A percentile compares a stretch with the other conserved stretches of the same genome.
phyloP scores from a whole-genome alignment of 2,113 vertebrate genomes.

The Tursiops truncatus region DNA sequence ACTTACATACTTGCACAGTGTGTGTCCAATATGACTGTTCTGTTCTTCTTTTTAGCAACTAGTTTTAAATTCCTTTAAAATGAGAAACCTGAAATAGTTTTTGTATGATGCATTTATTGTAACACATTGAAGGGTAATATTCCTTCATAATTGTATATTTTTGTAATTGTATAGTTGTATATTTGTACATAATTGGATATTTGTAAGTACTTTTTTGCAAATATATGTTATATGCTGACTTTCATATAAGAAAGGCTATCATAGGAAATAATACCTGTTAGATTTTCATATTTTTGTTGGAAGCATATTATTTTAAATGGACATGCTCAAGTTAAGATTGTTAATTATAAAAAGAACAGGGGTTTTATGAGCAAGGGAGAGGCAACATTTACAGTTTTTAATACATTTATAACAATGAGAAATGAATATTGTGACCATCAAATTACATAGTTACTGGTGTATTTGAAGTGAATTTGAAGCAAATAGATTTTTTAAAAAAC shows the following conservation, averaged over 20 bases:
- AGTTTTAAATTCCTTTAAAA: constrained; percentile 57
- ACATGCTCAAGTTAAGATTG: not conserved
- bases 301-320: not conserved
- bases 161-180: not conserved
- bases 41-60: not conserved
- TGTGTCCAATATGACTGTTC: not conserved
- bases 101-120: not conserved
- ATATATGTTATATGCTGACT: not conserved
- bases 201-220: constrained; percentile 1
- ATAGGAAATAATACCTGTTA: not conserved
- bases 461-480: not conserved
- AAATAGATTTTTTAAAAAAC: not conserved
- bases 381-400: not conserved
- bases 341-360: constrained; percentile 22
- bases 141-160: not conserved
- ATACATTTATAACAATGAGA: not conserved
- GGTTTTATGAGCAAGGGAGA: not conserved
- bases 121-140: not conserved
- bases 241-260: not conserved
- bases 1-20: not conserved
- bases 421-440: constrained; percentile 1
- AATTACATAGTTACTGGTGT: not conserved
- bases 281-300: not conserved
- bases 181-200: not conserved
- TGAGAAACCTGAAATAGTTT: constrained; percentile 45